Percentiles rank a stretch among this genome's conserved stretches.
These are phyloP conservation scores for Unio pictorum DNA, from an alignment of 2,888 invertebrate species.

Conservation along the genomic window DNA sequence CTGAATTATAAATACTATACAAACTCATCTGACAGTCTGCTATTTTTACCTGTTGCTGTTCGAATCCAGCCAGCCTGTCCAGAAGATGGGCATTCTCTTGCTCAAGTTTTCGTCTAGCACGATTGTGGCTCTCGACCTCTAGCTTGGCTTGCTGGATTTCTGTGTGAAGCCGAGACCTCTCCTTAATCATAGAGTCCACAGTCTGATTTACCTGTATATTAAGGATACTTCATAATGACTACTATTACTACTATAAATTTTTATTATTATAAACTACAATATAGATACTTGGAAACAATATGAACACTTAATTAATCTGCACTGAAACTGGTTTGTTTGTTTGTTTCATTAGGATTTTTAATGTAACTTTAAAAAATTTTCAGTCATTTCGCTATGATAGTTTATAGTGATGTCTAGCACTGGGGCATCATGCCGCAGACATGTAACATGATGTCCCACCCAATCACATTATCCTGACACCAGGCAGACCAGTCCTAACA, in stretches of 20 bases:
- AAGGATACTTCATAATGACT: neutral
- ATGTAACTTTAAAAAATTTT: too few species aligned
- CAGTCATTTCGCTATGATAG: too few species aligned
- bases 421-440: too few species aligned
- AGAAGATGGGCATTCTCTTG: conserved; percentile 61
- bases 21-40: too few species aligned
- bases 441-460: too few species aligned
- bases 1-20: too few species aligned
- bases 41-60: conserved; percentile 57
- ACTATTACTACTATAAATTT: neutral
- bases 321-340: neutral
- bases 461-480: too few species aligned
- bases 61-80: conserved; percentile 57
- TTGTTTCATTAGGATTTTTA: too few species aligned
- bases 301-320: neutral
- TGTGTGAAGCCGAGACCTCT: conserved; percentile 55
- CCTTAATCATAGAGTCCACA: conserved; percentile 63
- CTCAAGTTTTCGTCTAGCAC: conserved; percentile 52
- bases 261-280: too few species aligned
- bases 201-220: conserved; percentile 62
- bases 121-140: conserved; percentile 53
- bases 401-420: too few species aligned
- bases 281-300: neutral
- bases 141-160: conserved; percentile 54
- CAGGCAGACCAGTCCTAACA: too few species aligned